Conservation (phyloP, 2,888 invertebrate species). For the Eumerus sabulonum region DNA sequence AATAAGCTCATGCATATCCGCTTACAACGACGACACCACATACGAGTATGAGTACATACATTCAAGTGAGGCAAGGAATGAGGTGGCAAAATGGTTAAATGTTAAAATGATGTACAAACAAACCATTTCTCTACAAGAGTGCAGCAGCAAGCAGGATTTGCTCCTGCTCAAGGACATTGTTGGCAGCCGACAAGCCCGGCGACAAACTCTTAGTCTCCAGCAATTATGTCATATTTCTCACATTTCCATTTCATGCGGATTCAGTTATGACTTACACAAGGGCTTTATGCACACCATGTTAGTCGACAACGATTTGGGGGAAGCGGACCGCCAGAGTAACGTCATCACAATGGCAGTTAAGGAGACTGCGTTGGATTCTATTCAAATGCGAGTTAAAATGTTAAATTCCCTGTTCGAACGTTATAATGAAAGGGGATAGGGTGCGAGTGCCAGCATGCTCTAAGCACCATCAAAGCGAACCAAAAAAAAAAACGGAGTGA, state of each 20-base stretch:
- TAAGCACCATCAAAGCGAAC: too few relatives aligned
- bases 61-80: not conserved
- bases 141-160: not conserved
- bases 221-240: conserved; percentile 55
- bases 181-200: conserved; percentile 31
- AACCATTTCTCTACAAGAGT: conserved; percentile 12
- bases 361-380: too few relatives aligned
- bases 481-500: too few relatives aligned
- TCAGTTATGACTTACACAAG: conserved; percentile 29
- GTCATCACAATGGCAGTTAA: too few relatives aligned
- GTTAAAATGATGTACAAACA: conserved; percentile 15
- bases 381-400: not conserved
- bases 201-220: conserved; percentile 42
- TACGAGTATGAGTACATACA: too few relatives aligned
- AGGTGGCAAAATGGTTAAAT: conserved; percentile 16
- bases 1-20: conserved; percentile 61
- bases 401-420: too few relatives aligned
- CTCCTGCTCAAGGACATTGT: conserved; percentile 42
- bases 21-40: conserved; percentile 20
- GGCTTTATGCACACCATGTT: conserved; percentile 5
- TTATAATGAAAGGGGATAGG: too few relatives aligned
- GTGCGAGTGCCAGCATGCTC: too few relatives aligned
- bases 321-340: too few relatives aligned
- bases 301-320: not conserved
- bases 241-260: conserved; percentile 49